Conservation (phyloP, 2,113 vertebrate species). For the Bucco capensis region DNA sequence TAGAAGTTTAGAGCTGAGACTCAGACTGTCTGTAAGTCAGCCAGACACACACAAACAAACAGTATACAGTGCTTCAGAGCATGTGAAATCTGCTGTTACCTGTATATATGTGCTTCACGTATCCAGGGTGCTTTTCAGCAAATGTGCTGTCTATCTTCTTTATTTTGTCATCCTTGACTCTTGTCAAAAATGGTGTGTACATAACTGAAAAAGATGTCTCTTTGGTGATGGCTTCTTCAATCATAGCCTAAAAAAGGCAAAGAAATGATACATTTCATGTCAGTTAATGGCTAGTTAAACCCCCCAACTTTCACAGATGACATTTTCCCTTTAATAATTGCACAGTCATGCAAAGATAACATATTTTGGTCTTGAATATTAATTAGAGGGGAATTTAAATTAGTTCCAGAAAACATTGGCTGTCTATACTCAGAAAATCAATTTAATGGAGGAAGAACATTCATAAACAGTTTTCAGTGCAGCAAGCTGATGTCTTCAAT, state of each 20-base stretch:
- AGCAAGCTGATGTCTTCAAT: conserved; percentile 32
- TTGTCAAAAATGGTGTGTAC: conserved; percentile 71
- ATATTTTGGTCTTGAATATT: conserved; percentile 75
- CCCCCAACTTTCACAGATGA: conserved; percentile 65
- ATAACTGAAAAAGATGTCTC: conserved; percentile 68
- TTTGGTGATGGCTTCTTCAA: conserved; percentile 71
- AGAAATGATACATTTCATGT: not conserved
- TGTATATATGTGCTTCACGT: conserved; percentile 67
- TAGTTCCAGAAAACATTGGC: conserved; percentile 72
- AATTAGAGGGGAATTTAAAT: conserved; percentile 75
- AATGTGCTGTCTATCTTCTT: conserved; percentile 70
- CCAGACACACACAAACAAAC: not conserved
- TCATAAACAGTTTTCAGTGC: conserved; percentile 68
- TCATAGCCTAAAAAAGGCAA: conserved; percentile 67
- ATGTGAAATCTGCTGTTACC: conserved; percentile 51
- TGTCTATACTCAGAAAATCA: conserved; percentile 72
- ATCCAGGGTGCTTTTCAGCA: conserved; percentile 62
- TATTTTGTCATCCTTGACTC: conserved; percentile 53
- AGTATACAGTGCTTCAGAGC: not conserved
- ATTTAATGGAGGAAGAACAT: conserved; percentile 71
- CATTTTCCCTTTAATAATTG: conserved; percentile 70
- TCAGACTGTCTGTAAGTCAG: not conserved
- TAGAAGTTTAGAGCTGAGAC: not conserved
- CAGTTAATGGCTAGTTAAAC: conserved; percentile 2
- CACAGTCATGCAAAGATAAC: conserved; percentile 75